Evolutionary conservation across 2,888 invertebrate species (phyloP).

Genomic region (Toxonevra muliebris): DNA sequence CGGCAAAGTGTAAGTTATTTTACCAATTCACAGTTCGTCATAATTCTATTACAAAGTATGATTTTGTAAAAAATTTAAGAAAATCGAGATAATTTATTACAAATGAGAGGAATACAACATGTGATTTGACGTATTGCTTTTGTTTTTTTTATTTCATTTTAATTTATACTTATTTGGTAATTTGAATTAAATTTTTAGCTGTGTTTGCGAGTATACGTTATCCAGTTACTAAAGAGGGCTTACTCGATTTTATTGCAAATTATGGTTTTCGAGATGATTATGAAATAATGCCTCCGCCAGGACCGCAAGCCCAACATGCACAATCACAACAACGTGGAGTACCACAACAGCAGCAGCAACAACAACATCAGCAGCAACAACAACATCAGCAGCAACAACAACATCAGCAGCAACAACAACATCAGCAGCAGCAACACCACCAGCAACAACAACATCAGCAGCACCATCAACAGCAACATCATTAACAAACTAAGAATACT

Average conservation of each 20-base stretch:
- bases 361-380: constrained; percentile 22
- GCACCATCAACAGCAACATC: constrained; percentile 30
- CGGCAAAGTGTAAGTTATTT: constrained; percentile 69
- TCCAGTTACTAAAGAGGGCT: constrained; percentile 85
- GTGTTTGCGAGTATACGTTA: constrained; percentile 83
- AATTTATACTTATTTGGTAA: background rate
- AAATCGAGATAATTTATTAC: too few species aligned
- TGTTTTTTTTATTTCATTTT: background rate
- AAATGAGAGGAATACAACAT: too few species aligned
- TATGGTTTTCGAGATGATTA: constrained; percentile 74
- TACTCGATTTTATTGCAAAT: constrained; percentile 77
- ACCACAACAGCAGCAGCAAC: constrained; percentile 3
- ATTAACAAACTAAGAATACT: constrained; percentile 34
- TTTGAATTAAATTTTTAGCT: constrained; percentile 67
- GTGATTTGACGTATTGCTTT: background rate
- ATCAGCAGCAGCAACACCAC: too few species aligned
- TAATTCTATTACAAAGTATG: too few species aligned
- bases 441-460: too few species aligned
- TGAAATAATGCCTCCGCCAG: constrained; percentile 77
- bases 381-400: constrained; percentile 21
- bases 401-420: constrained; percentile 21
- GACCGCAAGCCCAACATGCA: constrained; percentile 23
- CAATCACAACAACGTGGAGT: background rate
- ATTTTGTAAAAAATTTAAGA: too few species aligned
- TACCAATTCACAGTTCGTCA: background rate